phyloP scores from a whole-genome alignment of 2,888 invertebrate species.

The Drosophila recens region DNA sequence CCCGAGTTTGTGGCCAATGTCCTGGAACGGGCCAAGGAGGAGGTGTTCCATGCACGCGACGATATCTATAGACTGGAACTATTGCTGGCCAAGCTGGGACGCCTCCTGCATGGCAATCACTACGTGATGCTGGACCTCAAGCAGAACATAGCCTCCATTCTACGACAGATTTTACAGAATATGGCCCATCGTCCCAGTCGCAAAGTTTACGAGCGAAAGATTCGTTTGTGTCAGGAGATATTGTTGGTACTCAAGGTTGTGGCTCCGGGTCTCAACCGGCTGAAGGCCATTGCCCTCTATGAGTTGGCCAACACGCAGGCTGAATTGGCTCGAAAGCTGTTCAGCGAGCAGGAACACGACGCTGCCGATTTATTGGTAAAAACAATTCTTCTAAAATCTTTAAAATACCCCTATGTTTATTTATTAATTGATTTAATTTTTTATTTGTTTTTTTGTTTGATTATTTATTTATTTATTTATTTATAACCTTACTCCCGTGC shows the following conservation, averaged over 20 bases:
- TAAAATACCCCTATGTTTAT: too few species aligned
- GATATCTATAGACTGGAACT: slow-evolving; percentile 84
- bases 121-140: slow-evolving; percentile 89
- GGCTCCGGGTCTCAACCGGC: slow-evolving; percentile 87
- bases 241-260: slow-evolving; percentile 88
- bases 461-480: too few species aligned
- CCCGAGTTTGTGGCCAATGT: slow-evolving; percentile 85
- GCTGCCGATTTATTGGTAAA: slow-evolving; percentile 72
- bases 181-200: slow-evolving; percentile 86
- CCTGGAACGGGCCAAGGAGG: slow-evolving; percentile 85
- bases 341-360: slow-evolving; percentile 73
- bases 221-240: slow-evolving; percentile 89
- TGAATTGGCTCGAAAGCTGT: slow-evolving; percentile 85
- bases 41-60: slow-evolving; percentile 85
- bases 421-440: too few species aligned
- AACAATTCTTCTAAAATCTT: not conserved
- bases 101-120: slow-evolving; percentile 89
- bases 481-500: not conserved
- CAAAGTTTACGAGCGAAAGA: slow-evolving; percentile 88
- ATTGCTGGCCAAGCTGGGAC: slow-evolving; percentile 86
- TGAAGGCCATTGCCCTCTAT: slow-evolving; percentile 90
- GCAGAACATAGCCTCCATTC: slow-evolving; percentile 88
- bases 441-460: too few species aligned
- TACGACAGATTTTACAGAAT: slow-evolving; percentile 86
- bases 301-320: slow-evolving; percentile 90